phyloP scores from a whole-genome alignment of 2,888 invertebrate genomes.

The Oligia latruncula region DNA sequence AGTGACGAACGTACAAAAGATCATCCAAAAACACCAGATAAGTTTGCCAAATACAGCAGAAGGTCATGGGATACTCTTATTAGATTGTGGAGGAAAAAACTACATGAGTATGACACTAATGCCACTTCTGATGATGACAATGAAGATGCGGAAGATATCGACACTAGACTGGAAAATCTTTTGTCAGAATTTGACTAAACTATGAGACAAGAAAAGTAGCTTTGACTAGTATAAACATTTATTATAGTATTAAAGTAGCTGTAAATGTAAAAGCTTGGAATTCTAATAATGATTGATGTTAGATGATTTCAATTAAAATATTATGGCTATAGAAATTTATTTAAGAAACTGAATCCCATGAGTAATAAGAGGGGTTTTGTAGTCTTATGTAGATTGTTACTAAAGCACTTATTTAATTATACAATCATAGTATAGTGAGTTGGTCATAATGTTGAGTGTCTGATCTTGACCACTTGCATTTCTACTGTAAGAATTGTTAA shows the following conservation, averaged over 20 bases:
- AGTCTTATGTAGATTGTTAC: conserved; percentile 1
- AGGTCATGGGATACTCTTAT: conserved; percentile 98
- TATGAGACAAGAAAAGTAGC: not conserved
- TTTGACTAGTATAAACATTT: conserved; percentile 21
- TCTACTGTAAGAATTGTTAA: conserved; percentile 3
- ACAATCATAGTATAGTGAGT: conserved; percentile 9
- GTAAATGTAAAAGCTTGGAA: conserved; percentile 24
- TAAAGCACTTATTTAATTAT: conserved; percentile 18
- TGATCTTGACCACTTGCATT: not conserved
- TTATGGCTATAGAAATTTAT: conserved; percentile 1
- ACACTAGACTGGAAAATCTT: conserved; percentile 11
- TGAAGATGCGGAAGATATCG: conserved; percentile 40
- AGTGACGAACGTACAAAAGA: conserved; percentile 91
- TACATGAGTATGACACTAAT: conserved; percentile 94
- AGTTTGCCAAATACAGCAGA: conserved; percentile 96
- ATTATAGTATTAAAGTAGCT: conserved; percentile 32
- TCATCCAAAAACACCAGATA: conserved; percentile 97
- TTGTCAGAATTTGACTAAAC: conserved; percentile 19
- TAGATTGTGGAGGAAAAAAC: conserved; percentile 95
- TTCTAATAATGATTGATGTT: conserved; percentile 11
- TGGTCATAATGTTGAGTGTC: not conserved
- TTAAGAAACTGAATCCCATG: conserved; percentile 2
- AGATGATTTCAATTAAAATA: conserved; percentile 1
- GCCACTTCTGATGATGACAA: conserved; percentile 44
- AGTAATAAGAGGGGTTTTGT: not conserved